Percentiles rank a stretch among this genome's conserved stretches.
Evolutionary conservation across 2,888 invertebrate species (phyloP).

Genomic region (Zygaena filipendulae): DNA sequence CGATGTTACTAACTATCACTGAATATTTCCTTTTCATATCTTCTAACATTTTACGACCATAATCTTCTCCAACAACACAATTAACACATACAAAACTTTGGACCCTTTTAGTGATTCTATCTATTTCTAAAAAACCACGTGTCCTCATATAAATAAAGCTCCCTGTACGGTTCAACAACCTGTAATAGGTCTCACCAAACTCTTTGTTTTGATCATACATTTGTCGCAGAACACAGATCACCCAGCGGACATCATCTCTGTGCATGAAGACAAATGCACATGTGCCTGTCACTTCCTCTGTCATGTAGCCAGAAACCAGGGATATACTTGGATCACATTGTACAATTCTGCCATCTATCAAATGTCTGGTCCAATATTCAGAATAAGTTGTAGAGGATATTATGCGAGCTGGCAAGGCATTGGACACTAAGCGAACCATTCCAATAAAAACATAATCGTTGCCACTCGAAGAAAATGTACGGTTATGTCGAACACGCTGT

Average conservation of each 20-base stretch:
- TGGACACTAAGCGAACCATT: slow-evolving; percentile 74
- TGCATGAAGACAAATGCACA: slow-evolving; percentile 93
- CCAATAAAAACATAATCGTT: slow-evolving; percentile 77
- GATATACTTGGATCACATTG: slow-evolving; percentile 93
- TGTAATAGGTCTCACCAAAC: slow-evolving; percentile 87
- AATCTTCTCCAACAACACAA: slow-evolving; percentile 79
- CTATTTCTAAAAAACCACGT: slow-evolving; percentile 85
- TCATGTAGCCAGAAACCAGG: slow-evolving; percentile 88
- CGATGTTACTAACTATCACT: slow-evolving; percentile 70
- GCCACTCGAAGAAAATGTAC: slow-evolving; percentile 65
- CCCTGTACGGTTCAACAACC: slow-evolving; percentile 84
- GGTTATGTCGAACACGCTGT: slow-evolving; percentile 62
- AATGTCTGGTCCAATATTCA: slow-evolving; percentile 91
- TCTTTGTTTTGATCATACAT: slow-evolving; percentile 90
- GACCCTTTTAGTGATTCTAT: slow-evolving; percentile 78
- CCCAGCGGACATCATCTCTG: slow-evolving; percentile 89
- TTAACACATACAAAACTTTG: slow-evolving; percentile 91
- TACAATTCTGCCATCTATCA: slow-evolving; percentile 88
- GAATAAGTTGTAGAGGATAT: slow-evolving; percentile 75
- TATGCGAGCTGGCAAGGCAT: slow-evolving; percentile 64
- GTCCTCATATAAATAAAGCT: slow-evolving; percentile 87
- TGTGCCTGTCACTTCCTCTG: slow-evolving; percentile 87
- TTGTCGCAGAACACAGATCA: slow-evolving; percentile 86
- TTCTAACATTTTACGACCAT: slow-evolving; percentile 76
- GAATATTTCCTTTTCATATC: slow-evolving; percentile 86